Evolutionary conservation across 2,113 vertebrate species (phyloP).

Genomic region (Megaleporinus macrocephalus): DNA sequence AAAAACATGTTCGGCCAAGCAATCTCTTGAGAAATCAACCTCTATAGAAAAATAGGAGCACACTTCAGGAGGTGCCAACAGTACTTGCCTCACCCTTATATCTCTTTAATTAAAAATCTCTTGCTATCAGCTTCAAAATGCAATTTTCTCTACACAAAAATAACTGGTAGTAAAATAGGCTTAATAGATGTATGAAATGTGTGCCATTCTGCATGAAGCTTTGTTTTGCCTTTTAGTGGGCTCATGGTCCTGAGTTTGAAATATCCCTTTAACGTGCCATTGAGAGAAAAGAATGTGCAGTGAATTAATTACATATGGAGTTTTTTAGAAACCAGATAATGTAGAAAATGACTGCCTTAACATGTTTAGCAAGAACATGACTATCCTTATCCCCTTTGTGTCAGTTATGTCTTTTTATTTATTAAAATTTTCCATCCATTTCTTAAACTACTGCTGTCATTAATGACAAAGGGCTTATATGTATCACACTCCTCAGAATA

Average conservation of each 20-base stretch:
- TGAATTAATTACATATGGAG: neutral
- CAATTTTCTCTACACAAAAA: conserved; percentile 35
- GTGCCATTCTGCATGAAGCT: neutral
- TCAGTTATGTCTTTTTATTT: neutral
- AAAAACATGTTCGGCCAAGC: conserved; percentile 12
- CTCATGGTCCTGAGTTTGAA: conserved; percentile 37
- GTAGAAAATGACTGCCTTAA: neutral
- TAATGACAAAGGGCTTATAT: neutral
- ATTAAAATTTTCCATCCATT: neutral
- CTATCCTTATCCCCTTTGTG: neutral
- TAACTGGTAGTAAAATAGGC: conserved; percentile 32
- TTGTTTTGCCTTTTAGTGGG: neutral
- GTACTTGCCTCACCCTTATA: conserved; percentile 28
- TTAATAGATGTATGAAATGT: conserved; percentile 31
- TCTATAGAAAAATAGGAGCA: conserved; percentile 49
- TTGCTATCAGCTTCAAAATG: conserved; percentile 18
- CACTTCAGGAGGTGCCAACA: conserved; percentile 43
- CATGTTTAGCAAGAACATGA: neutral
- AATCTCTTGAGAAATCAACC: conserved; percentile 23
- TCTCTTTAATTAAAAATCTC: conserved; percentile 19
- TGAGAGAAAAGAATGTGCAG: neutral
- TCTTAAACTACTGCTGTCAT: neutral
- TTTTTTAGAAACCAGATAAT: neutral
- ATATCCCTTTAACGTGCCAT: conserved; percentile 7
- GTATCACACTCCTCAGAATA: neutral